Base-by-base conservation (phyloP, 2,797 vertebrate species). In the Epinephelus malabaricus region DNA sequence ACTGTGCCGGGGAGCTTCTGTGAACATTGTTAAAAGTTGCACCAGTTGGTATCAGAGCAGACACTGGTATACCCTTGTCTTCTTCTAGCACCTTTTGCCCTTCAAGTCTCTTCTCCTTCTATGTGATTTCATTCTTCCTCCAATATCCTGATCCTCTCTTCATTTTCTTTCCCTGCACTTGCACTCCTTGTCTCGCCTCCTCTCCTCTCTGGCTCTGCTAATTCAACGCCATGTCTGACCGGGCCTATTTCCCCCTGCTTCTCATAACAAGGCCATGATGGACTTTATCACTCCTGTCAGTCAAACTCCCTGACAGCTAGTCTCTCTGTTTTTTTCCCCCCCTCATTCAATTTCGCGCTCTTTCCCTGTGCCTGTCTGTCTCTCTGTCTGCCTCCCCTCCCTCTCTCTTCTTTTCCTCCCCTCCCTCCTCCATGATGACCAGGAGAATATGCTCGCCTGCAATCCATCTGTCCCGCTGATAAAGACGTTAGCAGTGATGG, bases 281-380 rank as follows among this genome's bases (percentile, higher is more conserved):
- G 84, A 82, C 90, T 86, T 92, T 94, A 94, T 95, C 94, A 78
- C 63, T 73, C 19, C 86, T 89, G 91, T 91, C 94, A 92, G 76
- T 95, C 92, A 91, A 73, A 64, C 68, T 88, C 79, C 69, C 78
- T 83, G 92, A 91, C 92, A 90, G 88, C 87, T 68, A 85, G 88
- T 68, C 73, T 69, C 67, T 82, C 68, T 63, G 9, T 50, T 2
- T 51, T 30, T 72, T 80, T 74, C 73, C 64, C 64, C 65, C 38
- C 17, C 63, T 65, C 68, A 53, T 51, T 81, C 74, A 70, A 64
- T 76, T 78, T 83, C 7, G 2, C 23, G 0, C 55, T 65, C 51
- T 54, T 73, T 83, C 53, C 61, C 73, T 53, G 47, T n/a, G 54
- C 63, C 50, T 46, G 50, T 71, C 83, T 71, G 55, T 83, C 78